Base-by-base conservation (phyloP, 2,888 invertebrate species). In the Neoscelio sp. region DNA sequence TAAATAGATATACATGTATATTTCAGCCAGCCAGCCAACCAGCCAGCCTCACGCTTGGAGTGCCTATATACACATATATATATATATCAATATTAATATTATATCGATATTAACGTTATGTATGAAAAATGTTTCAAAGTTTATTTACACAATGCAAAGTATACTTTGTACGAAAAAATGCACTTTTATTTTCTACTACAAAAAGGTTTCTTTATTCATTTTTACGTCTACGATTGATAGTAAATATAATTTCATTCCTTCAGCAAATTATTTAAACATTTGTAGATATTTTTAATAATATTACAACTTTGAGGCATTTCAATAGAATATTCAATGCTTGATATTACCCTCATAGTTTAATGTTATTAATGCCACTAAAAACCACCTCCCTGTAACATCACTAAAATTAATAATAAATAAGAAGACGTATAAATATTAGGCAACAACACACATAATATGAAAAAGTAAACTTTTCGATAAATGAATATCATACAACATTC, bases 11-110 rank as follows among this genome's bases (percentile, higher is more conserved):
- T 82, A 83, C 81, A 83, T 83, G 81, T 85, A 83, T 82, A 83
- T 87, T 88, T 87, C 86, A 88, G 85, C 85, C 85, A 87, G 85
- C 84, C 86, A 86, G 85, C 86, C 85, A 87, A 84, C 85, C 85
- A 85, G 85, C 85, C 75, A 67, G 67, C 58, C 84, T 88, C 87
- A 87, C 87, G 88, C 89, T 89, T 89, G 85, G 88, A 89, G 88
- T 89, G 87, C 85, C 82, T 86, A 75, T 75, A 60, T 65, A 74
- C 65, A 74, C 48, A 58, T 84, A 79, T 48, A 78, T 84, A 52
- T 79, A 82, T 80, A 67, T 74, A 70, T 77, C 60, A 64, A 68
- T 80, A 83, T 62, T 75, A 60, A 65, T 38, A 58, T 65, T 75
- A 64, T 54, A 67, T 75, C 65, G 60, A 60, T 67, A 58, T 67